Base-by-base conservation (phyloP, 2,888 invertebrate species). In the Drosophila leonis region DNA sequence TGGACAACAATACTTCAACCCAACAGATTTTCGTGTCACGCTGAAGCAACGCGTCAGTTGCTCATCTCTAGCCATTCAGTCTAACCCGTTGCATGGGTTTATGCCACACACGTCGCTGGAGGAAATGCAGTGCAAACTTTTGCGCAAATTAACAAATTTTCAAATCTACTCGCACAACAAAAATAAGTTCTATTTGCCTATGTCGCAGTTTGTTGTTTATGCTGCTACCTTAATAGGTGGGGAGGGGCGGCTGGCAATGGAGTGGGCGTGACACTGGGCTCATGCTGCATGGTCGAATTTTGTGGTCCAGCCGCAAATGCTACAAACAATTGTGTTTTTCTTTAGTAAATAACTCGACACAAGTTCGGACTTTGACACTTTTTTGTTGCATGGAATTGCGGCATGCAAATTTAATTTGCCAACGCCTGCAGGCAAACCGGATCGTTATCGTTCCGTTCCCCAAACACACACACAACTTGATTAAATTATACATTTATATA, bases 131-230 rank as follows among this genome's bases (percentile, higher is more conserved):
- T 80, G 74, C 87, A 83, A 90, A 79, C 88, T 85, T 85, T 85
- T 89, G 72, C 66, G 74, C 84, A 87, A 89, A 88, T 89, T 87
- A 89, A 88, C 85, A 89, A 85, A 85, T 89, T 90, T 84, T 70
- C 72, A 70, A 82, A 82, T 69, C 65, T 60, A 65, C 62, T 74
- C 54, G 65, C 76, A 78, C 63, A 68, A 63, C 76, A 67, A 76
- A 89, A 82, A 78, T 83, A 83, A 78, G 72, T 83, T 86, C 31
- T 83, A 64, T 89, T 83, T 83, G 89, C 83, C 83, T 81, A 78
- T 69, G 79, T 74, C 81, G 77, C 76, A 81, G 69, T 75, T 87
- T 78, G 82, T 87, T 83, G 79, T 83, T 84, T 78, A 69, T 86
- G 68, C 81, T 59, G 42, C 48, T 49, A 75, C 87, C 87, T 65